Conservation (phyloP, 2,113 vertebrate species). For the Rutilus rutilus region DNA sequence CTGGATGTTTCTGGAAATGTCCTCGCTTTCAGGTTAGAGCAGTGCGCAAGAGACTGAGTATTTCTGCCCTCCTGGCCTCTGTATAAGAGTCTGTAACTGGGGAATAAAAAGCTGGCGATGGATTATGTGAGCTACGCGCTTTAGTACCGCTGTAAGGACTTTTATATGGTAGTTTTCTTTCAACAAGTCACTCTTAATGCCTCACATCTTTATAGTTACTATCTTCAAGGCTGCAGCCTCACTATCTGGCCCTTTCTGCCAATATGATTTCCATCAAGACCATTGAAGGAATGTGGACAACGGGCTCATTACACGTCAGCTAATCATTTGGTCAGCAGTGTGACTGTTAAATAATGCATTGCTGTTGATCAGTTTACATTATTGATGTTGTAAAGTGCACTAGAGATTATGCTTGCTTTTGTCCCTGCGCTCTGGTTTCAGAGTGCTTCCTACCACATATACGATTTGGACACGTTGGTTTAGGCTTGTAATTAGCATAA, state of each 20-base stretch:
- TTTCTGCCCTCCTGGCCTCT: background rate
- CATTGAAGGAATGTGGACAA: background rate
- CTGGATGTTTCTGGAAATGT: background rate
- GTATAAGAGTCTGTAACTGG: background rate
- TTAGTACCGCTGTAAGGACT: no score
- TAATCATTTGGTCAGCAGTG: slow-evolving; percentile 32
- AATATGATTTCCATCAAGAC: slow-evolving; percentile 1
- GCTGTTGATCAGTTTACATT: slow-evolving; percentile 70
- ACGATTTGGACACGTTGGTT: background rate
- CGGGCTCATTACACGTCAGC: background rate
- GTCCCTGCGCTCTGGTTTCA: slow-evolving; percentile 15
- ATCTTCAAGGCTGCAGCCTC: background rate
- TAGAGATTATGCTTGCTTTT: slow-evolving; percentile 51
- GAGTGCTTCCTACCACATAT: background rate
- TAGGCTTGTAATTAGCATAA: slow-evolving; percentile 9
- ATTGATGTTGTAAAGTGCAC: slow-evolving; percentile 71
- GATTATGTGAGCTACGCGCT: no score
- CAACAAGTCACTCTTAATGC: no score
- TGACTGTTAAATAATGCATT: slow-evolving; percentile 64
- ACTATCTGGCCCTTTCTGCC: background rate
- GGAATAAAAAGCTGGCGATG: no score
- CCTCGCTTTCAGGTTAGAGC: background rate
- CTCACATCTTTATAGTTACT: no score
- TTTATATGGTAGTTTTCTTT: no score
- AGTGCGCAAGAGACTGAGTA: background rate